Percentiles rank a stretch among this genome's conserved stretches.
phyloP scores from a whole-genome alignment of 37 sponge, comb jelly and placozoan species.

The Ephydatia muelleri region DNA sequence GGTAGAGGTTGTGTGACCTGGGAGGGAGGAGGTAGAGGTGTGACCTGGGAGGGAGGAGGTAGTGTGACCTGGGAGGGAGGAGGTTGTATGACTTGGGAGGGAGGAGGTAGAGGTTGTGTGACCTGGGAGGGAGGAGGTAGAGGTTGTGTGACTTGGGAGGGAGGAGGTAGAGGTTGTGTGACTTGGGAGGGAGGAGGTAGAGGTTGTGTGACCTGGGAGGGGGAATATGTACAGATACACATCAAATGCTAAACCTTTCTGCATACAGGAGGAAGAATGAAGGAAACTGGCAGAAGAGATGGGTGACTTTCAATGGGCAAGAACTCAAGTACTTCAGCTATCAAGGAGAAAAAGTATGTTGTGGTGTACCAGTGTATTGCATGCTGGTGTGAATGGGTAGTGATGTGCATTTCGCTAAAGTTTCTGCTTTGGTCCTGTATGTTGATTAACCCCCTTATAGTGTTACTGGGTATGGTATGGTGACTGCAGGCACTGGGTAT shows the following conservation, averaged over 20 bases:
- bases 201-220: background rate
- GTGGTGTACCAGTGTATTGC: background rate
- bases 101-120: background rate
- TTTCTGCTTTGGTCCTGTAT: too few relatives aligned
- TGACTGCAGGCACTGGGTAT: too few relatives aligned
- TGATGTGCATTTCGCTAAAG: too few relatives aligned
- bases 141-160: background rate
- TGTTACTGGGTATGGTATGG: too few relatives aligned
- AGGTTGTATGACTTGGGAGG: background rate
- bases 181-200: background rate
- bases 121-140: background rate
- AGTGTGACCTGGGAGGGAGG: too few relatives aligned
- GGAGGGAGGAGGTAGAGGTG: too few relatives aligned
- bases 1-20: too few relatives aligned
- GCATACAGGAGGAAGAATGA: constrained; percentile 50
- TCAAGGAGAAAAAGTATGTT: constrained; percentile 64
- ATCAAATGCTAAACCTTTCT: background rate
- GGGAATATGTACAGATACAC: background rate
- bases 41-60: too few relatives aligned
- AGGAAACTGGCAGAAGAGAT: constrained; percentile 78
- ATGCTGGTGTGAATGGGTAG: background rate
- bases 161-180: background rate
- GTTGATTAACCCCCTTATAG: too few relatives aligned
- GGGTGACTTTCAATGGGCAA: constrained; percentile 82
- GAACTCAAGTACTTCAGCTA: constrained; percentile 83